Evolutionary conservation across 1,140 invertebrate species (phyloP), one percentile per base, ranked within the genome.

Genomic region (Drosophila persimilis): DNA sequence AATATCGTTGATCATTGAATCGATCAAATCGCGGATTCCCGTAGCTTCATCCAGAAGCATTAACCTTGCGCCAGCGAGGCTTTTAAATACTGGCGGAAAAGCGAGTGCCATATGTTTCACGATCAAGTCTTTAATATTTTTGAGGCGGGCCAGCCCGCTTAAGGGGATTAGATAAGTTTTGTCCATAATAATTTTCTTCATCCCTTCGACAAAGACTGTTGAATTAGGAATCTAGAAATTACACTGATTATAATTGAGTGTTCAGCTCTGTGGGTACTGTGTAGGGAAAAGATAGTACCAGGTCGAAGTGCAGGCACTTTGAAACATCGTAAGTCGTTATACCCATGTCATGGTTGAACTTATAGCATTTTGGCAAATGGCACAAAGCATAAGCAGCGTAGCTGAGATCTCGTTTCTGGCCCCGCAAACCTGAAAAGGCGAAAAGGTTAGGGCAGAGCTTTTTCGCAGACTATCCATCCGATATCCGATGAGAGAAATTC

Each of bases 361-460:
- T 2, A 74, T 75, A 2, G 62, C 62, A 29, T 58, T 59, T 31
- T 46, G 58, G 35, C 62, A 43, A 13, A 39, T 39, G 35, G 35
- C 35, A n/a, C 56, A 75, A 6, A 77, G 56, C 35, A 44, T 55
- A 63, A 17, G 44, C 60, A 5, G 41, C 57, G 6, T 51, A 86
- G 17, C 47, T 61, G 20, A 97, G 90, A 78, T 94, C 93, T 22
- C 92, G 92, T 73, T 95, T 95, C 1, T 95, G 94, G 70, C 94
- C 93, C 31, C 95, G 93, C 15, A 97, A 91, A 65, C 94, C 96
- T 96, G 78, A 8, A 90, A 90, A 56, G 0, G 54, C 29, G 50
- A 74, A 81, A 31, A 26, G 24, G 24, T 26, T 26, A 26, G 24
- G 24, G 24, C 24, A 26, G 24, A 26, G 20, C 20, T 20, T 1